Percentiles rank a stretch among this genome's conserved stretches.
phyloP scores from a whole-genome alignment of 2,113 vertebrate species.

The Helogale parvula region DNA sequence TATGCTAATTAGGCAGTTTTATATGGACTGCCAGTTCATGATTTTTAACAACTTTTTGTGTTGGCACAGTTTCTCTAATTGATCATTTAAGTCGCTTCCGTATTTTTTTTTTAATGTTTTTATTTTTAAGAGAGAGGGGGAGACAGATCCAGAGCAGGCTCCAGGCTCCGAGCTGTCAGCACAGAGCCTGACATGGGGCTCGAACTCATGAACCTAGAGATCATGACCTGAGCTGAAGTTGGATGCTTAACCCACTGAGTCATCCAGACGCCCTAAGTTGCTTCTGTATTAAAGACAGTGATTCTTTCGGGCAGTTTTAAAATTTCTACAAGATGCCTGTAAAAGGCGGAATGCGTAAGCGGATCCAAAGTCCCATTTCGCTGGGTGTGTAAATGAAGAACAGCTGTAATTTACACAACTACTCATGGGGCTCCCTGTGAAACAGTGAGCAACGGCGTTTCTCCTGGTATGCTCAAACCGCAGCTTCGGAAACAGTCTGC shows the following conservation, averaged over 20 bases:
- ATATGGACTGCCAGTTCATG: fast-evolving
- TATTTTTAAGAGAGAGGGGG: too few species aligned
- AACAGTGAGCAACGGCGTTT: neutral
- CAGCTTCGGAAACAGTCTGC: neutral
- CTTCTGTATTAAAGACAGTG: neutral
- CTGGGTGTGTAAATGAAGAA: neutral
- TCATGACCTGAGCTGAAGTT: too few species aligned
- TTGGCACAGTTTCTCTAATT: neutral
- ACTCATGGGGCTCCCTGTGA: neutral
- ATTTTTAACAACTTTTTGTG: neutral
- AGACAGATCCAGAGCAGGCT: too few species aligned
- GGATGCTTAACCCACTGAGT: too few species aligned
- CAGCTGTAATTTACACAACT: neutral
- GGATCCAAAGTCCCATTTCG: neutral
- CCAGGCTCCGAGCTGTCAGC: too few species aligned
- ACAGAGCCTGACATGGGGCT: too few species aligned
- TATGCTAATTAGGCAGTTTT: neutral
- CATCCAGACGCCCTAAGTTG: neutral
- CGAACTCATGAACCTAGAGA: too few species aligned
- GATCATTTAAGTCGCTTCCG: neutral
- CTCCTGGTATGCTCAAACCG: fast-evolving
- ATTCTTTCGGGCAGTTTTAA: neutral
- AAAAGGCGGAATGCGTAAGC: neutral
- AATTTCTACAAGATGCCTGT: neutral
- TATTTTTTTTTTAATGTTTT: too few species aligned